Evolutionary conservation across 2,113 vertebrate species (phyloP), one percentile per base, ranked within the genome.

Genomic region (Chrysemys picta): DNA sequence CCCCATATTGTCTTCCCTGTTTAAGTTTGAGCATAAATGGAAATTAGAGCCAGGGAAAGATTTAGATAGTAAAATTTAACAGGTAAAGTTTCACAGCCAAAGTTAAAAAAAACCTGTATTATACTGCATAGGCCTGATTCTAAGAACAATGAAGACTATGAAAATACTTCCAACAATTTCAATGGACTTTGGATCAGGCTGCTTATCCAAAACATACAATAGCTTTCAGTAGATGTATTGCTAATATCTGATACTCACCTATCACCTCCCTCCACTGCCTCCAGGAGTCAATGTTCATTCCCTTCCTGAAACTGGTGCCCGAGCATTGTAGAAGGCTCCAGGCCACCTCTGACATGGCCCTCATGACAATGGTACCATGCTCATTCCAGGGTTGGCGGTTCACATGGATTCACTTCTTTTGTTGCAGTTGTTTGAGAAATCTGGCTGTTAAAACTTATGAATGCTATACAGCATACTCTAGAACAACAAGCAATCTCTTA

Each of bases 401-500:
- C 13, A n/a, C 35, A n/a, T 35, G 62, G 57, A 13, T 56, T 50
- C 50, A 75, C 8, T 35, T 17, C 31, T 35, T 62, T 65, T 65
- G 31, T 65, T 65, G 31, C 62, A 65, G 35, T n/a, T 69, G 35
- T 69, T 69, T 21, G 65, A 69, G 65, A 69, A 69, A 69, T 69
- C 35, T 8, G 4, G 14, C 31, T 35, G 62, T 65, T 65, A 75
- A 75, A 75, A 75, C 19, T 24, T 76, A 45, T 42, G n/a, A 75
- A 75, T 42, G 19, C n/a, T 72, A 22, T 38, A 75, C 5, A 25
- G 38, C 45, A 24, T 45, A 25, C 25, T 45, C n/a, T 75, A 45
- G 50, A 16, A 29, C 9, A 42, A 12, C 16, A 21, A 49, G 0
- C 2, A 53, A 10, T 9, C 2, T 35, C 8, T 10, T 78, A 5